Conservation (phyloP, 2,113 vertebrate genomes). For the Percina caprodes region DNA sequence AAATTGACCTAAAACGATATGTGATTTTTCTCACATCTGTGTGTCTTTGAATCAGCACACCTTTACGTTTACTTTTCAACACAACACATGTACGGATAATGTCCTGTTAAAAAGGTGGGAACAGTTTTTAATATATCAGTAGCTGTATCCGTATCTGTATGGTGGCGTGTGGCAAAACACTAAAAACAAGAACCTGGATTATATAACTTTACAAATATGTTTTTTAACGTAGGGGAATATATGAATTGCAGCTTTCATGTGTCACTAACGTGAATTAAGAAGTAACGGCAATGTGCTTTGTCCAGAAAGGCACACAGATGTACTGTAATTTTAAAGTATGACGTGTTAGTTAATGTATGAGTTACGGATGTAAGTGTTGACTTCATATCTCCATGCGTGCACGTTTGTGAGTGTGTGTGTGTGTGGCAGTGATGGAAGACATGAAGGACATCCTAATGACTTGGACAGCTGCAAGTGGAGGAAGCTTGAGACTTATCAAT, state of each 20-base stretch:
- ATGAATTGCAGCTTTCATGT: constrained; percentile 44
- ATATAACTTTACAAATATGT: constrained; percentile 19
- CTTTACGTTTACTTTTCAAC: constrained; percentile 57
- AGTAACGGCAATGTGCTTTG: constrained; percentile 27
- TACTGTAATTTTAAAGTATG: constrained; percentile 41
- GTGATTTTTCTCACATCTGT: constrained; percentile 69
- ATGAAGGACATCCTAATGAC: constrained; percentile 75
- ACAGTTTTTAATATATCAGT: constrained; percentile 43
- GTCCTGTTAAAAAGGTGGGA: constrained; percentile 53
- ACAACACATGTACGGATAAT: constrained; percentile 19
- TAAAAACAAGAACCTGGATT: constrained; percentile 17
- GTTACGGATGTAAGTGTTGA: constrained; percentile 32
- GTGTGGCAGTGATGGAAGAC: constrained; percentile 43
- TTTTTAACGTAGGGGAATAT: constrained; percentile 23
- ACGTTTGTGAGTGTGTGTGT: constrained; percentile 30
- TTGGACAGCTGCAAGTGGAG: constrained; percentile 65
- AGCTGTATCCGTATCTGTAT: constrained; percentile 26
- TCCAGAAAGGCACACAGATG: constrained; percentile 74
- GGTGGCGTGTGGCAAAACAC: constrained; percentile 25
- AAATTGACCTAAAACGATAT: constrained; percentile 25
- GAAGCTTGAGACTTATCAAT: constrained; percentile 61
- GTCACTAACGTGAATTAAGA: constrained; percentile 16
- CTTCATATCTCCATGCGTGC: constrained; percentile 54
- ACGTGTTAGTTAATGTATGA: constrained; percentile 47
- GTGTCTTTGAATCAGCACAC: constrained; percentile 73